Evolutionary conservation across 1,140 invertebrate genomes (phyloP), one percentile per base, ranked within the genome.

Genomic region (Nebria ingens): DNA sequence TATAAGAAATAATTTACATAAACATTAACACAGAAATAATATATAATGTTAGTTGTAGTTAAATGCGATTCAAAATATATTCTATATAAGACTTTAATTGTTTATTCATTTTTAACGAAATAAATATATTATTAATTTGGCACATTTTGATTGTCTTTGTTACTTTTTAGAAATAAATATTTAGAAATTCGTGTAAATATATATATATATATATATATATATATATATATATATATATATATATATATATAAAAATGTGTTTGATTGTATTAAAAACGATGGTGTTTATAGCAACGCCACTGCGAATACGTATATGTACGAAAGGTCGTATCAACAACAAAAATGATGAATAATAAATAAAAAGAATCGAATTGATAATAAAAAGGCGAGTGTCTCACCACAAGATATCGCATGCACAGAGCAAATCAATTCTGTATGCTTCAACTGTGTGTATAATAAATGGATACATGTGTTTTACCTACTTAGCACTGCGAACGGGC

Each of bases 121-220:
- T 34, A 9, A 6, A 34, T 34, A 34, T 6, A 34, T 9, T 34
- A 34, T 34, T 9, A 34, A n/a, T n/a, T n/a, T n/a, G n/a, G n/a
- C n/a, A n/a, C n/a, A n/a, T 34, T 34, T 9, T 34, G 6, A 34
- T 34, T 34, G n/a, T 9, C 25, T 34, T 34, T n/a, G 25, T 34
- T 34, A 34, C 25, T 34, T n/a, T n/a, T n/a, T n/a, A n/a, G n/a
- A n/a, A n/a, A n/a, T n/a, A n/a, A n/a, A n/a, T n/a, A n/a, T n/a
- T n/a, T n/a, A n/a, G n/a, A n/a, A 34, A 34, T 9, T 9, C n/a
- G 25, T n/a, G 25, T 34, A 9, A 34, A 34, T 34, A n/a, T 34
- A n/a, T n/a, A 34, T 34, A 34, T n/a, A 34, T 34, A 34, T 34
- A 34, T 34, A 34, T n/a, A 34, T 34, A 34, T n/a, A 34, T 34